These are phyloP conservation scores for Diplodus puntazzo DNA, from an alignment of 2,797 vertebrate genomes.

Conservation along the genomic window DNA sequence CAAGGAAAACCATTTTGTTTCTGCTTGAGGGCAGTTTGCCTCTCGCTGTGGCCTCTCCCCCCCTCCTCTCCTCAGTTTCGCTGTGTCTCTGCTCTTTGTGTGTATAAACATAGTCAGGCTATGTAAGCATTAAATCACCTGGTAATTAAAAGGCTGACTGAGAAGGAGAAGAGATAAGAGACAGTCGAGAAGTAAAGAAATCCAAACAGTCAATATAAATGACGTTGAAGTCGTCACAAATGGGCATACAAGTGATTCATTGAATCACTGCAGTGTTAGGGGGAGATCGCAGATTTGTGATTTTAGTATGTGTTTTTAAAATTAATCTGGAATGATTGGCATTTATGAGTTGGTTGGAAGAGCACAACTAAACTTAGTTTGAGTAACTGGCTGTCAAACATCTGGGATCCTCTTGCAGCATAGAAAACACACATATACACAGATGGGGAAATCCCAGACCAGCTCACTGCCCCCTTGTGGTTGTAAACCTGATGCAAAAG, in stretches of 20 bases:
- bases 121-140: constrained; percentile 71
- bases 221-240: not conserved
- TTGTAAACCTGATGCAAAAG: constrained; percentile 4
- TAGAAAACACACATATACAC: constrained; percentile 20
- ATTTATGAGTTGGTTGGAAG: not conserved
- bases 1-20: constrained; percentile 79
- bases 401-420: constrained; percentile 32
- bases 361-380: constrained; percentile 3
- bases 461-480: constrained; percentile 64
- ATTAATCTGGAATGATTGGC: constrained; percentile 3
- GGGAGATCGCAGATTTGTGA: not conserved
- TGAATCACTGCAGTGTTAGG: not conserved
- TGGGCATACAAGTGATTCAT: not conserved
- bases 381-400: constrained; percentile 38
- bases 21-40: constrained; percentile 64
- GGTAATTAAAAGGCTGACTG: constrained; percentile 63
- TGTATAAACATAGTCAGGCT: constrained; percentile 63
- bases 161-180: constrained; percentile 14
- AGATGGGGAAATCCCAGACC: constrained; percentile 19
- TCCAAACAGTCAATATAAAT: not conserved
- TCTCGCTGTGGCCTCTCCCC: constrained; percentile 46
- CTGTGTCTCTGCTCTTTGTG: constrained; percentile 54
- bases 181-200: constrained; percentile 3
- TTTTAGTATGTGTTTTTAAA: not conserved
- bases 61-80: constrained; percentile 9